A percentile compares a stretch with the other conserved stretches of the same genome.
Evolutionary conservation across 1,140 invertebrate genomes (phyloP).

Genomic region (Rhagoletis pomonella): DNA sequence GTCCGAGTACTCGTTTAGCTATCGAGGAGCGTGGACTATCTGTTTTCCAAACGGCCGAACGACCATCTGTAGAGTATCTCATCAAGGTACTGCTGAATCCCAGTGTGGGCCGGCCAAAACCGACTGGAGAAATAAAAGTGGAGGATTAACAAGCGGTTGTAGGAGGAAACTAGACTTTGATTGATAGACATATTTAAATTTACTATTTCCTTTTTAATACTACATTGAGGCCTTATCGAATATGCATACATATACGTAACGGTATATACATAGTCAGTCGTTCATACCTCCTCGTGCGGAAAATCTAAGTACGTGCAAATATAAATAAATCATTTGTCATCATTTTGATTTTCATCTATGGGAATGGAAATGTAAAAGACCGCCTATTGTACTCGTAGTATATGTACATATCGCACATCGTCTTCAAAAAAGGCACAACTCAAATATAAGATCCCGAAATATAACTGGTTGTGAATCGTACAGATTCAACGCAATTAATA

Average conservation of each 20-base stretch:
- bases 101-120: constrained; percentile 2
- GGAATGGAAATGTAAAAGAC: background rate
- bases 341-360: background rate
- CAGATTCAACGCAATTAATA: too few relatives aligned
- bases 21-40: constrained; percentile 64
- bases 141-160: background rate
- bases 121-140: constrained; percentile 31
- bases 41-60: constrained; percentile 71
- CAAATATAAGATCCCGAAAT: too few relatives aligned
- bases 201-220: background rate
- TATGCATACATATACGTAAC: background rate
- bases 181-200: background rate
- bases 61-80: constrained; percentile 72
- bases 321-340: background rate
- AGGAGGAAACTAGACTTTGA: background rate
- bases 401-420: background rate
- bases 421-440: too few relatives aligned
- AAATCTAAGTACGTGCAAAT: background rate
- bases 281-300: background rate
- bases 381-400: background rate
- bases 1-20: constrained; percentile 70
- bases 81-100: constrained; percentile 66
- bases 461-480: too few relatives aligned
- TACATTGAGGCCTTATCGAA: constrained; percentile 4
- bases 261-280: background rate